Conservation (phyloP, 2,113 vertebrate species). For the Monarcha castaneiventris region DNA sequence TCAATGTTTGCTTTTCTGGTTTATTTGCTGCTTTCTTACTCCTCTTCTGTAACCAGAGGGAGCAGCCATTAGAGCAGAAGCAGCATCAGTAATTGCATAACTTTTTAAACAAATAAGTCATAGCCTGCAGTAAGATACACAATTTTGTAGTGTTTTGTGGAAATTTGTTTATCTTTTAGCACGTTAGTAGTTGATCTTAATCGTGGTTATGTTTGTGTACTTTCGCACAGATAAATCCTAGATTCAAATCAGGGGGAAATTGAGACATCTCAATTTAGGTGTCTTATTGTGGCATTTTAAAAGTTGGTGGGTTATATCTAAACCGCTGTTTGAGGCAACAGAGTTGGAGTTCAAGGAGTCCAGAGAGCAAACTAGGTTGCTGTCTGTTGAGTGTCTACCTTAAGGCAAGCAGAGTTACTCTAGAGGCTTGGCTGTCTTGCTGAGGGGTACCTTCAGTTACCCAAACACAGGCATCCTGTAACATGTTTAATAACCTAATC, state of each 20-base stretch:
- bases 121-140: neutral
- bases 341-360: neutral
- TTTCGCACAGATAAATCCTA: neutral
- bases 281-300: neutral
- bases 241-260: neutral
- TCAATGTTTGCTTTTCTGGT: neutral
- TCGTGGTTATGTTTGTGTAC: neutral
- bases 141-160: neutral
- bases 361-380: neutral
- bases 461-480: neutral
- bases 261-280: neutral
- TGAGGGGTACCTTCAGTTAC: neutral
- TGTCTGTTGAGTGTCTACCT: neutral
- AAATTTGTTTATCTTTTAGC: neutral
- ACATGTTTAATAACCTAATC: neutral
- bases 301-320: neutral
- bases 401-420: neutral
- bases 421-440: neutral
- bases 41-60: neutral
- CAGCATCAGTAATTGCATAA: neutral
- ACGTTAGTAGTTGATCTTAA: neutral
- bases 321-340: neutral
- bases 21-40: neutral
- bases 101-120: neutral
- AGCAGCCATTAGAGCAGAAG: neutral